These are phyloP conservation scores for Alectura lathami DNA, from an alignment of 2,113 vertebrate genomes.

Conservation along the genomic window DNA sequence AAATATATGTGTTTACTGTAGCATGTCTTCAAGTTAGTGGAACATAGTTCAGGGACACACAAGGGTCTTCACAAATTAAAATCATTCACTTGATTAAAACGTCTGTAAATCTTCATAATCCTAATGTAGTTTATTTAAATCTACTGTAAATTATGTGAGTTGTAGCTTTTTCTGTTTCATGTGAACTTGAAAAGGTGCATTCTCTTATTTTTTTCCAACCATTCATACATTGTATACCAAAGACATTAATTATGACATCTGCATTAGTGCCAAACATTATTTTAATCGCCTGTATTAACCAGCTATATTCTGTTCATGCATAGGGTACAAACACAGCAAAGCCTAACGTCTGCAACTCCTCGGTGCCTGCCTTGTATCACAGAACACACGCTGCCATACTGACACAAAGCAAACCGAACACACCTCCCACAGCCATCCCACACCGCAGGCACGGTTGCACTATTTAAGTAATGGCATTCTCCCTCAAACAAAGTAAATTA, in stretches of 20 bases:
- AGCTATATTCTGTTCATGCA: slow-evolving; percentile 30
- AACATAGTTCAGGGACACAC: slow-evolving; percentile 83
- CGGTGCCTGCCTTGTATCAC: background rate
- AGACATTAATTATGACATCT: slow-evolving; percentile 79
- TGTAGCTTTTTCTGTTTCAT: slow-evolving; percentile 72
- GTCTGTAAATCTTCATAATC: slow-evolving; percentile 81
- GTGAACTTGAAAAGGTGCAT: slow-evolving; percentile 71
- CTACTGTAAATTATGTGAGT: slow-evolving; percentile 82
- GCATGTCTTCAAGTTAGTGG: slow-evolving; percentile 85
- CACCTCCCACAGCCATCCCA: background rate
- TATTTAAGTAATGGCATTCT: background rate
- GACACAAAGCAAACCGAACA: background rate
- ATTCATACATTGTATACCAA: slow-evolving; percentile 85
- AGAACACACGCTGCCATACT: background rate
- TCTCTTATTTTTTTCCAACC: slow-evolving; percentile 63
- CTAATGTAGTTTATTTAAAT: slow-evolving; percentile 84
- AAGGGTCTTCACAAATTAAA: slow-evolving; percentile 77
- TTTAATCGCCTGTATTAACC: slow-evolving; percentile 51
- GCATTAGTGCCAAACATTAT: slow-evolving; percentile 47
- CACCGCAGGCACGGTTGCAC: background rate
- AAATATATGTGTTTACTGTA: slow-evolving; percentile 96
- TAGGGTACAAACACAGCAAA: slow-evolving; percentile 51
- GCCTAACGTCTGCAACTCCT: background rate
- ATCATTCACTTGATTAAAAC: slow-evolving; percentile 82
- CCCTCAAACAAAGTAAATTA: background rate